Conservation (phyloP, 2,888 invertebrate species). For the Drosophila pseudotalamancana region DNA sequence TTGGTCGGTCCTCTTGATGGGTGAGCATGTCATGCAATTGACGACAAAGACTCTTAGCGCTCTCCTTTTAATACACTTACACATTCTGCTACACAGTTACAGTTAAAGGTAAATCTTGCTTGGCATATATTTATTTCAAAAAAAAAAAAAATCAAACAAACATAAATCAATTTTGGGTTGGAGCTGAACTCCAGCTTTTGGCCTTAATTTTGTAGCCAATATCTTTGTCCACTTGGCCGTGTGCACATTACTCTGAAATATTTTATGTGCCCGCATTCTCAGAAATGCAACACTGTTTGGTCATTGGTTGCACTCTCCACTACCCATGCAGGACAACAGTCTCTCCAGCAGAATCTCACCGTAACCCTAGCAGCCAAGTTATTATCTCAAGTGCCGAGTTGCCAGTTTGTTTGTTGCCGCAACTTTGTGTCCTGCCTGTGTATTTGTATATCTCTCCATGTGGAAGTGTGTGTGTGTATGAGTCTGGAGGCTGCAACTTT, state of each 20-base stretch:
- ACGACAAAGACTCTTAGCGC: constrained; percentile 27
- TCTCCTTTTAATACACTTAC: constrained; percentile 27
- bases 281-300: constrained; percentile 55
- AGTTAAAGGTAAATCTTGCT: constrained; percentile 9
- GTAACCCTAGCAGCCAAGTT: constrained; percentile 21
- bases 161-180: constrained; percentile 66
- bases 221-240: constrained; percentile 34
- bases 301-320: constrained; percentile 20
- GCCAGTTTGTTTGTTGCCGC: constrained; percentile 13
- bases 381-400: constrained; percentile 49
- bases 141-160: no score
- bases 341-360: constrained; percentile 2
- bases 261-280: constrained; percentile 42
- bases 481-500: constrained; percentile 18
- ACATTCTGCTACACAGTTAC: not conserved
- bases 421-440: constrained; percentile 23
- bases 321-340: not conserved
- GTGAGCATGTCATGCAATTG: constrained; percentile 70
- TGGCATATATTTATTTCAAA: constrained; percentile 50
- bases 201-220: constrained; percentile 20
- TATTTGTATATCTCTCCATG: not conserved
- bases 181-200: not conserved
- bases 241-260: constrained; percentile 46
- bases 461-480: not conserved
- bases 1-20: constrained; percentile 75